Percentiles rank a stretch among this genome's conserved stretches.
phyloP scores from a whole-genome alignment of 2,888 invertebrate species.

The Gymnoscelis rufifasciata region DNA sequence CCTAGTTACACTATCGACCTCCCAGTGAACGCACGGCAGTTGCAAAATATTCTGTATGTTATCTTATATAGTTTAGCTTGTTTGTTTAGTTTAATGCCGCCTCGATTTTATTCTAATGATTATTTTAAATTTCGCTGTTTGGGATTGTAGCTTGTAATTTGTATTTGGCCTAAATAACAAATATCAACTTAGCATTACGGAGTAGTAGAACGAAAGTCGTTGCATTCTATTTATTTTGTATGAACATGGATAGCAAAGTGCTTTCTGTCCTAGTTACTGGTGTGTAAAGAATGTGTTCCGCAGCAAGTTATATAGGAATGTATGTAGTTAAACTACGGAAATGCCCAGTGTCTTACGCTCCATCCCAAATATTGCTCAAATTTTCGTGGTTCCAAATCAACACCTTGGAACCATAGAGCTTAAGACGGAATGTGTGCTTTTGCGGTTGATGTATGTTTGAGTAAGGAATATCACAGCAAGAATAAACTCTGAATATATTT shows the following conservation, averaged over 20 bases:
- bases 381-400: slow-evolving; percentile 17
- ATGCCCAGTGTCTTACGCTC: slow-evolving; percentile 37
- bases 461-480: slow-evolving; percentile 9
- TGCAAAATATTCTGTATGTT: slow-evolving; percentile 74
- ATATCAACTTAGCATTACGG: neutral
- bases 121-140: slow-evolving; percentile 19
- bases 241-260: neutral
- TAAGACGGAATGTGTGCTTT: slow-evolving; percentile 39
- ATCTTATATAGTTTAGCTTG: slow-evolving; percentile 21
- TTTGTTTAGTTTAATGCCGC: slow-evolving; percentile 33
- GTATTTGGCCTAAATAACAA: slow-evolving; percentile 27
- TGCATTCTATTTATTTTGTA: too few relatives aligned
- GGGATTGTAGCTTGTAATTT: slow-evolving; percentile 16
- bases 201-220: too few relatives aligned
- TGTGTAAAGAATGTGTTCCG: slow-evolving; percentile 5
- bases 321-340: slow-evolving; percentile 39
- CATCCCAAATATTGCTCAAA: slow-evolving; percentile 40
- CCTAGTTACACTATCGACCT: slow-evolving; percentile 38
- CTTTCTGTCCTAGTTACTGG: slow-evolving; percentile 9
- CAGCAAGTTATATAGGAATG: slow-evolving; percentile 19
- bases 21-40: slow-evolving; percentile 45
- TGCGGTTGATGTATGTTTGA: slow-evolving; percentile 21
- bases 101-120: slow-evolving; percentile 23
- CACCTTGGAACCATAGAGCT: slow-evolving; percentile 17
- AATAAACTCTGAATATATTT: neutral